phyloP scores from a whole-genome alignment of 1,140 invertebrate species.

The Acromyrmex heyeri region DNA sequence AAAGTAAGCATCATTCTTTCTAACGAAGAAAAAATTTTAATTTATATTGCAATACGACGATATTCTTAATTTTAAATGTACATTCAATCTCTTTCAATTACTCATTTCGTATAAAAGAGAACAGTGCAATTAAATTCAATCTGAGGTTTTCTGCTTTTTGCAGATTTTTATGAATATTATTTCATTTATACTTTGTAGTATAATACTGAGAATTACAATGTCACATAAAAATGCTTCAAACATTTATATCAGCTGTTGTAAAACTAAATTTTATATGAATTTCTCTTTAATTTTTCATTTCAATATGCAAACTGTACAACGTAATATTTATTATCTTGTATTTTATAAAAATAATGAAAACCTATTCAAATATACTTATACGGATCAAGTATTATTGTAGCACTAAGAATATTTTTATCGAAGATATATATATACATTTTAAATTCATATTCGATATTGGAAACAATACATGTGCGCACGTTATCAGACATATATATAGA shows the following conservation, averaged over 20 bases:
- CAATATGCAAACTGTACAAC: background rate
- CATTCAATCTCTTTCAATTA: background rate
- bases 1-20: background rate
- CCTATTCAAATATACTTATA: constrained; percentile 7
- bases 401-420: constrained; percentile 2
- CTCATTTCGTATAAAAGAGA: background rate
- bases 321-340: background rate
- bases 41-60: background rate
- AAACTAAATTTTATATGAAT: background rate
- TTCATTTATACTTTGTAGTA: background rate
- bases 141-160: background rate
- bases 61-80: background rate
- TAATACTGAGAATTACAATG: constrained; percentile 12
- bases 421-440: background rate
- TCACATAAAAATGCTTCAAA: constrained; percentile 13
- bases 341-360: background rate
- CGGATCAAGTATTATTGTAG: background rate
- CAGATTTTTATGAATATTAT: constrained; percentile 23
- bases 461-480: background rate
- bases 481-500: background rate
- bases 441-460: constrained; percentile 20
- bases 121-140: constrained; percentile 3
- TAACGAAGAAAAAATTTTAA: background rate
- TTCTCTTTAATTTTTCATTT: background rate
- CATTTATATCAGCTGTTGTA: background rate